Base-by-base conservation (phyloP, 2,888 invertebrate species). In the Nomada goodeniana region DNA sequence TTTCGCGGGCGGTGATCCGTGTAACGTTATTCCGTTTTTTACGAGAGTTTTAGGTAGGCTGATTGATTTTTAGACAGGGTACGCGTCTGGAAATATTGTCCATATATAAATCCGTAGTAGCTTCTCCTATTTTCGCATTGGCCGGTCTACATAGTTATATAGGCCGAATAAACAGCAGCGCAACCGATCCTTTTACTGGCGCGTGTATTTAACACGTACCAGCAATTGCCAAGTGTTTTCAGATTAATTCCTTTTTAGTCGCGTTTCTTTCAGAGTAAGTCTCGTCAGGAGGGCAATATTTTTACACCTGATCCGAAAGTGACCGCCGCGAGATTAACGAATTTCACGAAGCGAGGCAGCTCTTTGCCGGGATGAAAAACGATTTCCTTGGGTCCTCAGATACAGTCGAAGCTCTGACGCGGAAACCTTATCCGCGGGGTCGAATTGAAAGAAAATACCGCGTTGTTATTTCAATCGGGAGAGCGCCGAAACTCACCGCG, bases 381-480 rank as follows among this genome's bases (percentile, higher is more conserved):
- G 75, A 71, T 75, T 80, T 75, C 18, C 80, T 63, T 65, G 74
- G 74, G 55, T 65, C 69, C 67, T 53, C 11, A 68, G 80, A 71
- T 63, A 59, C 59, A 63, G 47, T 18, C 64, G 11, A 47, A 42
- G 60, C 29, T 13, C 23, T 18, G 36, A 18, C 29, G 60, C 75
- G 81, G 81, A 83, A 82, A 80, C 72, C 86, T 84, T 89, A 90
- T 88, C 89, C 89, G 81, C 50, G n/a, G 13, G 86, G 85, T 86
- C 85, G 87, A 90, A 93, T 93, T 90, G 91, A 92, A 93, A 91
- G 92, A 93, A 93, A 93, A 93, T 91, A 93, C 86, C 83, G 73
- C 69, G 82, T 83, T 88, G 91, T 92, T 93, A 92, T 92, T 92
- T 91, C 91, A 91, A 90, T 89, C 88, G 86, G 86, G 85, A 82